A percentile compares a stretch with the other conserved stretches of the same genome.
Evolutionary conservation across 2,113 vertebrate genomes (phyloP).

Genomic region (Scophthalmus maximus): DNA sequence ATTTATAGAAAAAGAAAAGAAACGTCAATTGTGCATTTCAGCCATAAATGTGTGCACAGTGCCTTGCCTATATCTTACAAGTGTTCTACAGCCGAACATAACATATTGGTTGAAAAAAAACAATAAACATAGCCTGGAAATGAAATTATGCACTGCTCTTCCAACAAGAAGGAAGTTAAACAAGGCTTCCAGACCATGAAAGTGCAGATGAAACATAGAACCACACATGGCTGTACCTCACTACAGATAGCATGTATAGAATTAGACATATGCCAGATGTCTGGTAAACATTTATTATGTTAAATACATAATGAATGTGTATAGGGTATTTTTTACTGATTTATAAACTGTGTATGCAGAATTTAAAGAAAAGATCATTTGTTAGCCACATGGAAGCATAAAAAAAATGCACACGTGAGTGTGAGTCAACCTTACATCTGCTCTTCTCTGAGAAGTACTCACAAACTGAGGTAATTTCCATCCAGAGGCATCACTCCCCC

Average conservation of each 20-base stretch:
- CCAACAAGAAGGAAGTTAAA: not conserved
- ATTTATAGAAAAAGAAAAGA: not conserved
- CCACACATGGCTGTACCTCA: not conserved
- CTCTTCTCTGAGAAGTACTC: conserved; percentile 19
- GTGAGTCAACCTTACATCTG: conserved; percentile 10
- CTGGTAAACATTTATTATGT: not conserved
- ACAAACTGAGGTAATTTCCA: conserved; percentile 32
- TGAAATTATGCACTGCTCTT: not conserved
- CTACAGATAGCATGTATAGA: not conserved
- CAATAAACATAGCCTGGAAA: conserved; percentile 10
- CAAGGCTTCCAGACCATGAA: not conserved
- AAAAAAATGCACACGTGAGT: not conserved
- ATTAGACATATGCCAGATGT: not conserved
- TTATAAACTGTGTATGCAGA: not conserved
- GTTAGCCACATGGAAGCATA: conserved; percentile 1
- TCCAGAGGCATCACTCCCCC: conserved; percentile 25
- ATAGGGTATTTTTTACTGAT: not conserved
- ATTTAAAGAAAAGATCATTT: conserved; percentile 6
- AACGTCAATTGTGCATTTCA: conserved; percentile 17
- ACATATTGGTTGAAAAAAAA: conserved; percentile 7
- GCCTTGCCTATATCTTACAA: not conserved
- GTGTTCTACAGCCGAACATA: not conserved
- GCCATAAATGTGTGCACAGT: not conserved
- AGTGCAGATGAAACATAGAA: not conserved
- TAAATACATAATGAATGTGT: not conserved